Evolutionary conservation across 2,888 invertebrate genomes (phyloP).

Genomic region (Hedychridium roseum): DNA sequence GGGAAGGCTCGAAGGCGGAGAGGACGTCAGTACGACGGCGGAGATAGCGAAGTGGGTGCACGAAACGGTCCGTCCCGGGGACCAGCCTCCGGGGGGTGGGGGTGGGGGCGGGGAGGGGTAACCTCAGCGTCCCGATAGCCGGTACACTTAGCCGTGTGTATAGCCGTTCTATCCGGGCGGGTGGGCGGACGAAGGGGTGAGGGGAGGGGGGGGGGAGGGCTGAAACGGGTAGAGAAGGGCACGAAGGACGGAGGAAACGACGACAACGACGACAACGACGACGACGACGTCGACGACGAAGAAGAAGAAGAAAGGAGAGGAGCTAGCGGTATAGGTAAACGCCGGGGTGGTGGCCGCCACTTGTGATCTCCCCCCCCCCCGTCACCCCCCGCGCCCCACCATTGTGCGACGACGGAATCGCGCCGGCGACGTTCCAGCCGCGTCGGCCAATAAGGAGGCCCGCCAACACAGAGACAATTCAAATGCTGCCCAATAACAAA

Average conservation of each 20-base stretch:
- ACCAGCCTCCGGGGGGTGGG: conserved; percentile 31
- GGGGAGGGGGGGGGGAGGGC: conserved; percentile 11
- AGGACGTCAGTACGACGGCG: conserved; percentile 11
- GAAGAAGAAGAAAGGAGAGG: conserved; percentile 13
- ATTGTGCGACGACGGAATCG: conserved; percentile 50
- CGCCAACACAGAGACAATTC: conserved; percentile 60
- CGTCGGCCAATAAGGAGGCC: conserved; percentile 59
- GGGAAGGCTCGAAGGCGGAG: background rate
- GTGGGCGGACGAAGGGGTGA: background rate
- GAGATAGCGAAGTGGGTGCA: conserved; percentile 29
- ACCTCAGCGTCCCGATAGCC: conserved; percentile 45
- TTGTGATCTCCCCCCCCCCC: conserved; percentile 50
- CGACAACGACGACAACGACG: background rate
- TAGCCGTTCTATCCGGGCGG: conserved; percentile 41
- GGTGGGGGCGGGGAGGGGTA: conserved; percentile 33
- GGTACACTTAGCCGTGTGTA: conserved; percentile 49
- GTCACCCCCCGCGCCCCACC: too few relatives aligned
- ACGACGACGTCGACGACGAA: background rate
- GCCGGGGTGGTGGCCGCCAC: conserved; percentile 40
- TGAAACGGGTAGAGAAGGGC: conserved; percentile 4
- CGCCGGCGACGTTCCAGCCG: conserved; percentile 51
- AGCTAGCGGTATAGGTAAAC: conserved; percentile 24
- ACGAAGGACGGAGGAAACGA: conserved; percentile 2
- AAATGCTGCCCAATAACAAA: conserved; percentile 63
- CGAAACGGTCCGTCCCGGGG: conserved; percentile 44